phyloP scores from a whole-genome alignment of 2,888 invertebrate genomes.

The Gastrophysa polygoni region DNA sequence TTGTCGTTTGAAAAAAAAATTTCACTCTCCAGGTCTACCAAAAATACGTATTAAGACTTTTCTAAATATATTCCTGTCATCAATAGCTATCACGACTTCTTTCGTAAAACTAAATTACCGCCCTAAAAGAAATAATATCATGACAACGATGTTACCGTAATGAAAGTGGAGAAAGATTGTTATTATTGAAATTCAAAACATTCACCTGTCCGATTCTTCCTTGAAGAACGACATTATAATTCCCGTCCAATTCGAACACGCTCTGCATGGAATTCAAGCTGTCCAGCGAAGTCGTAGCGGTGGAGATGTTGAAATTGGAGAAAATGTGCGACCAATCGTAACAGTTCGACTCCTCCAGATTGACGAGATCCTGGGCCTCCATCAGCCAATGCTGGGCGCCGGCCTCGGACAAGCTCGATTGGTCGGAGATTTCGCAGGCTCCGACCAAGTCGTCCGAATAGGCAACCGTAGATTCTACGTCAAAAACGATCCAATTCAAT shows the following conservation, averaged over 20 bases:
- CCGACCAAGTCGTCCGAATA: constrained; percentile 26
- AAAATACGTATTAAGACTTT: too few relatives aligned
- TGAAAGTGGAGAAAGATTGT: too few relatives aligned
- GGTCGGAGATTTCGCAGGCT: constrained; percentile 42
- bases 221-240: constrained; percentile 66
- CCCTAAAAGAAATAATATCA: too few relatives aligned
- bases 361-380: constrained; percentile 41
- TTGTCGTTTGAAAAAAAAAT: too few relatives aligned
- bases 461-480: constrained; percentile 24
- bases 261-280: constrained; percentile 61
- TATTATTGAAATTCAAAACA: too few relatives aligned
- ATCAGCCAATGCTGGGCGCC: constrained; percentile 24
- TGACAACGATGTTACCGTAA: too few relatives aligned
- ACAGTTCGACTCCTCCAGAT: constrained; percentile 52
- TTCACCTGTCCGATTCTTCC: constrained; percentile 66
- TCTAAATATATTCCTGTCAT: too few relatives aligned
- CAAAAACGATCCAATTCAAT: background rate
- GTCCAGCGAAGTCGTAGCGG: constrained; percentile 54
- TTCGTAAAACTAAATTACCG: too few relatives aligned
- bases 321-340: constrained; percentile 55
- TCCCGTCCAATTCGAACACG: constrained; percentile 64
- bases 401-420: constrained; percentile 38
- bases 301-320: constrained; percentile 52
- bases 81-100: too few relatives aligned
- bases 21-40: too few relatives aligned